Conservation (phyloP, 2,888 invertebrate species). For the Willowsia nigromaculata region DNA sequence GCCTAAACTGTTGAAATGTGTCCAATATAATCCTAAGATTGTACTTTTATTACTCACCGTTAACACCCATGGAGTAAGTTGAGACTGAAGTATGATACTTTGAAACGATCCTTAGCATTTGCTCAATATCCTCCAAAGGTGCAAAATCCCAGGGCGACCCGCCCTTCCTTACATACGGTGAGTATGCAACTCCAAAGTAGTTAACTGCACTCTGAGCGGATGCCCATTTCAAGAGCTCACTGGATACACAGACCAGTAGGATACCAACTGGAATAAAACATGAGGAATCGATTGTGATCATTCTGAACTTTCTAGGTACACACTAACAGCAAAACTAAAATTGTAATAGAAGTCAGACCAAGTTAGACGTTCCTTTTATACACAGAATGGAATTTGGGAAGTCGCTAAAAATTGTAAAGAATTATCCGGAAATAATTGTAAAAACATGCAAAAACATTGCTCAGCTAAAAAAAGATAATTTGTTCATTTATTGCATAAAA, state of each 20-base stretch:
- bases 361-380: no score
- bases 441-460: no score
- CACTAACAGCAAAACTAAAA: no score
- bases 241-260: background rate
- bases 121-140: background rate
- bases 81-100: conserved; percentile 69
- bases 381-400: no score
- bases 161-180: background rate
- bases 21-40: no score
- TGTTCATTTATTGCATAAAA: no score
- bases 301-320: background rate
- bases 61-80: conserved; percentile 77
- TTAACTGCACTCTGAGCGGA: background rate
- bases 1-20: no score
- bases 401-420: no score
- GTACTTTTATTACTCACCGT: conserved; percentile 60
- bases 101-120: conserved; percentile 64
- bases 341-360: no score
- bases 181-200: conserved; percentile 20
- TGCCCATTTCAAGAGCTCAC: background rate
- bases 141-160: background rate
- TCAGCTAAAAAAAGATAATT: no score
- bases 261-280: background rate
- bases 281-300: background rate
- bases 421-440: no score